Evolutionary conservation across 2,113 vertebrate genomes (phyloP).

Genomic region (Phalacrocorax pelagicus): DNA sequence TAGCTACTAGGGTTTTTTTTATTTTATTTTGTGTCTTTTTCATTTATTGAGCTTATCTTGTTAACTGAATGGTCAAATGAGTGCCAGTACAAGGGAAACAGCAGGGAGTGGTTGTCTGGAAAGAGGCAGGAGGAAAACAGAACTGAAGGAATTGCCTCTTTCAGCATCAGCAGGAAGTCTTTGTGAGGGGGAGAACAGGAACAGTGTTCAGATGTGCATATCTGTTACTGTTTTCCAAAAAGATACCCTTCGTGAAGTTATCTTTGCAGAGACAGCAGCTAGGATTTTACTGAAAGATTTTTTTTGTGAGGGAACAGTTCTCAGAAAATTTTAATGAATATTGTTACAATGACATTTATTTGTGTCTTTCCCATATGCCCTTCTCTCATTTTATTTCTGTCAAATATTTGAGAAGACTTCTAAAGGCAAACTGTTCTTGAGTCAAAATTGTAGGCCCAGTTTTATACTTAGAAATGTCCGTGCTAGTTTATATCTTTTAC

Average conservation of each 20-base stretch:
- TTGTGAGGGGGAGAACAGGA: not conserved
- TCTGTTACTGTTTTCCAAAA: not conserved
- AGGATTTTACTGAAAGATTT: not conserved
- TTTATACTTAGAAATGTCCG: not conserved
- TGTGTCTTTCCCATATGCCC: not conserved
- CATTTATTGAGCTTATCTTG: not conserved
- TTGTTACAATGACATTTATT: not conserved
- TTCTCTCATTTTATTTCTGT: not conserved
- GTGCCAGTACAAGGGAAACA: not conserved
- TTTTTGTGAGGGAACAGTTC: not conserved
- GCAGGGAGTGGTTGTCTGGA: not conserved
- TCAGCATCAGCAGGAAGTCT: not conserved
- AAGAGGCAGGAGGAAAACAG: not conserved
- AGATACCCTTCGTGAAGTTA: not conserved
- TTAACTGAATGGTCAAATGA: not conserved
- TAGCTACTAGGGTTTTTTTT: not conserved
- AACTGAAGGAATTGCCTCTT: not conserved
- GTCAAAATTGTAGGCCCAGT: not conserved
- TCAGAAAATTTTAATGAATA: not conserved
- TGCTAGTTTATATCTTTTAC: not conserved
- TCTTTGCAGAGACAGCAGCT: not conserved
- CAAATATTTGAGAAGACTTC: not conserved
- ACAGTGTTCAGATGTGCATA: not conserved
- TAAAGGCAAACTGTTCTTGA: not conserved
- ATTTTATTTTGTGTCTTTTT: not conserved